Conservation (phyloP, 2,113 vertebrate species). For the Hepsetus odoe region DNA sequence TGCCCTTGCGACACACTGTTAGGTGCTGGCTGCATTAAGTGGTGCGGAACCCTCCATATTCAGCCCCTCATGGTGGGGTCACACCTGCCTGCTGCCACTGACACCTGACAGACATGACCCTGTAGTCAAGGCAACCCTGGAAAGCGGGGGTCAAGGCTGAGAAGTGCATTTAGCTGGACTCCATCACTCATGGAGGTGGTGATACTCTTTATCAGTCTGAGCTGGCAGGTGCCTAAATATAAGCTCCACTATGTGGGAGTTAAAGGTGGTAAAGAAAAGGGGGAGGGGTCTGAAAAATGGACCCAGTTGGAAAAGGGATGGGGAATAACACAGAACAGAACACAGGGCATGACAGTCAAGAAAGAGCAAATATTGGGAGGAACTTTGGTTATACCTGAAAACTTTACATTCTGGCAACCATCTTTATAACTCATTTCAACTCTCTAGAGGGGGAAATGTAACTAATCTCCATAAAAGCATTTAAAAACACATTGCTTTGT, state of each 20-base stretch:
- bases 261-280: too few species aligned
- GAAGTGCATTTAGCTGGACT: slow-evolving; percentile 25
- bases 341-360: not conserved
- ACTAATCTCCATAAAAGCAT: not conserved
- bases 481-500: slow-evolving; percentile 57
- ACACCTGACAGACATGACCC: slow-evolving; percentile 53
- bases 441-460: not conserved
- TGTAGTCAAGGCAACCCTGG: slow-evolving; percentile 31
- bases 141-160: slow-evolving; percentile 39
- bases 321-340: not conserved
- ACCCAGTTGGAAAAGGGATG: not conserved
- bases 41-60: slow-evolving; percentile 46
- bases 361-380: not conserved
- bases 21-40: slow-evolving; percentile 14
- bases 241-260: not conserved
- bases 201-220: slow-evolving; percentile 21
- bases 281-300: not conserved
- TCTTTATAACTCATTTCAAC: not conserved
- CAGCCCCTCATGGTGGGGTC: slow-evolving; percentile 24
- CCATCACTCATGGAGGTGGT: slow-evolving; percentile 42
- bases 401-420: not conserved
- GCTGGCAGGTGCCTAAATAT: slow-evolving; percentile 6
- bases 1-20: slow-evolving; percentile 45
- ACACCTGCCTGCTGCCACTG: slow-evolving; percentile 45
- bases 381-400: not conserved